These are phyloP conservation scores for Montipora efflorescens DNA, from an alignment of 64 coral and sea anemone genomes.

Conservation along the genomic window DNA sequence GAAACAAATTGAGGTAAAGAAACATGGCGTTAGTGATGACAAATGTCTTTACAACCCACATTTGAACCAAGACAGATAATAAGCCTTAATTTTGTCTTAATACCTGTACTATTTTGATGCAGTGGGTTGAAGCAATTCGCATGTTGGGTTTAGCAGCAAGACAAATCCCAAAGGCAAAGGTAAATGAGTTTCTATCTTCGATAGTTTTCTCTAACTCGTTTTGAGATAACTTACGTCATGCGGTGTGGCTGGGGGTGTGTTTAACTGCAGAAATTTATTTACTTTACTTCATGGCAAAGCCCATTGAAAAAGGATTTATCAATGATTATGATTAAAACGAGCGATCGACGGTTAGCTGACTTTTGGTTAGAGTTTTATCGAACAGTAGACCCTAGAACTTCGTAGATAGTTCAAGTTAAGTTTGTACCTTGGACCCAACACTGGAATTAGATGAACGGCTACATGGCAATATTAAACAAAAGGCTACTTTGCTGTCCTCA, in stretches of 20 bases:
- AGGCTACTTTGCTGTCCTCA: neutral
- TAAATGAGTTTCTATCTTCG: neutral
- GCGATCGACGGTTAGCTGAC: neutral
- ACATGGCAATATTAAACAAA: too few species aligned
- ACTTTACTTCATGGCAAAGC: neutral
- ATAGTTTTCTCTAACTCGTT: neutral
- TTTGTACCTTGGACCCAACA: neutral
- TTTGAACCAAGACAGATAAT: neutral
- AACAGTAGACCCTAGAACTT: too few species aligned
- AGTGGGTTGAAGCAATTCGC: constrained; percentile 7
- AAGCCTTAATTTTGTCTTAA: neutral
- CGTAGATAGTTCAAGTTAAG: neutral
- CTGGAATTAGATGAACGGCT: neutral
- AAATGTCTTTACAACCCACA: neutral
- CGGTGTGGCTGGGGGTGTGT: constrained; percentile 49
- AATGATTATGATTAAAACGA: neutral
- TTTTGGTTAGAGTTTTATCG: neutral
- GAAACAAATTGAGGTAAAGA: constrained; percentile 25
- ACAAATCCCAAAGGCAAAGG: constrained; percentile 35
- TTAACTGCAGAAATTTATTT: neutral
- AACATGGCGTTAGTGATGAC: neutral
- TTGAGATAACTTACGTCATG: constrained; percentile 1
- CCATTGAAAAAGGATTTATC: neutral
- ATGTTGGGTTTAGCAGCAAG: constrained; percentile 36
- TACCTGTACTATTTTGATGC: neutral